Conservation (phyloP, 2,113 vertebrate genomes). For the Sakesphorus luctuosus region DNA sequence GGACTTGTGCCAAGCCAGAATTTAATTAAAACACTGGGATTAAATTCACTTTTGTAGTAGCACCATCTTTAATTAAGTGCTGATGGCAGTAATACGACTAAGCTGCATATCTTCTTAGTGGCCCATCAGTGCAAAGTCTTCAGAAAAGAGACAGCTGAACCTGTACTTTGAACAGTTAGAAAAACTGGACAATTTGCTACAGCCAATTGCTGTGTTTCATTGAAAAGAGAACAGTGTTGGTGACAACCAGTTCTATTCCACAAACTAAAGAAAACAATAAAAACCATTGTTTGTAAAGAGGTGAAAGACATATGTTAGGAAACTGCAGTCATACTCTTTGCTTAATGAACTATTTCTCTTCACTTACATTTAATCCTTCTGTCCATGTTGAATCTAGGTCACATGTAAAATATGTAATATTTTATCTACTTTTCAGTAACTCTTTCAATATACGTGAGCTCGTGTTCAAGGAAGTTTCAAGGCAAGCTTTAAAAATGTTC, state of each 20-base stretch:
- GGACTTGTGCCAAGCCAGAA: slow-evolving; percentile 50
- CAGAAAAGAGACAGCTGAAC: neutral
- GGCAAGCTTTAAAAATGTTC: neutral
- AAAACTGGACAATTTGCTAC: neutral
- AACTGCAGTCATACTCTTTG: neutral
- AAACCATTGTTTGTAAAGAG: neutral
- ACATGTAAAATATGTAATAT: neutral
- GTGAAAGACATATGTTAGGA: slow-evolving; percentile 1
- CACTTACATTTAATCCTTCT: neutral
- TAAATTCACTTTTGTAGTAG: slow-evolving; percentile 54
- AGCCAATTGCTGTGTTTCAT: neutral
- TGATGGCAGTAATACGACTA: slow-evolving; percentile 44
- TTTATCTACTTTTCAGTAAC: neutral
- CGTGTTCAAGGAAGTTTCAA: slow-evolving; percentile 4
- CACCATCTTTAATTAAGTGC: slow-evolving; percentile 59
- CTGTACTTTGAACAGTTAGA: neutral
- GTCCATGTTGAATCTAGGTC: neutral
- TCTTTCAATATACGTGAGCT: neutral
- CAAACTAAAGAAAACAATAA: neutral
- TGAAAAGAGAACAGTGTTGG: neutral
- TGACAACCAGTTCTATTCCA: slow-evolving; percentile 5
- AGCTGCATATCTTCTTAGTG: slow-evolving; percentile 26
- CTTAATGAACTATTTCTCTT: neutral
- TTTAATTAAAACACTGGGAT: slow-evolving; percentile 58
- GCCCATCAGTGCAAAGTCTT: neutral